Base-by-base conservation (phyloP, 2,797 vertebrate genomes). In the Pteronotus mesoamericanus region DNA sequence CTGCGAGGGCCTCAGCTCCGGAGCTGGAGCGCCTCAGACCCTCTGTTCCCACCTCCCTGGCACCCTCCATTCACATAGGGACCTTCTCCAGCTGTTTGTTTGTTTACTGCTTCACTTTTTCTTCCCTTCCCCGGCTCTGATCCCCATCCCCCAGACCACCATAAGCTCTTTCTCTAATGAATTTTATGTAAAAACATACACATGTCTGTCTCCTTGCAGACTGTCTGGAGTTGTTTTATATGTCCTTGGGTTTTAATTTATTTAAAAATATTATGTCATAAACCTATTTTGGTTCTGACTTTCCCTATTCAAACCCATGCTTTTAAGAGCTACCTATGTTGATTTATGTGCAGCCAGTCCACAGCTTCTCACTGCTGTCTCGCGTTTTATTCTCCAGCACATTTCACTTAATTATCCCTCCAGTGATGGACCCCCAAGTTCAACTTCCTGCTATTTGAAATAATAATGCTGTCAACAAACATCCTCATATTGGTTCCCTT, bases 371-470 rank as follows among this genome's bases (percentile, higher is more conserved):
- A 66, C 32, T 53, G 69, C 37, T 75, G 21, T 44, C 79, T 86
- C 89, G 15, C 11, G 44, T 96, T 97, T 95, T 64, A 91, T 93
- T 93, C 89, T 94, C 29, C 12, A 88, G 89, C 64, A 94, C 32
- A 74, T 97, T 96, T 94, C 22, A 69, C 39, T 95, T 96, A 89
- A 92, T 96, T 96, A 93, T 86, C 79, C 72, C 83, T 84, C 42
- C 68, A 75, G 80, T 64, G 72, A 95, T 57, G 72, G 55, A 68
- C 48, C 59, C 42, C 24, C 61, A 74, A 96, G 78, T 92, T 96
- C 91, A 94, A 92, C 48, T 87, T 95, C 75, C 85, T 88, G 64
- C 82, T 93, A 85, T 94, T 95, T 94, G 82, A 90, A 90, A 94
- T 92, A 94, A 92, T 59, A 95, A 92, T 1, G 18, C 61, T 91